phyloP scores from a whole-genome alignment of 2,888 invertebrate species.

The Plagodis pulveraria region DNA sequence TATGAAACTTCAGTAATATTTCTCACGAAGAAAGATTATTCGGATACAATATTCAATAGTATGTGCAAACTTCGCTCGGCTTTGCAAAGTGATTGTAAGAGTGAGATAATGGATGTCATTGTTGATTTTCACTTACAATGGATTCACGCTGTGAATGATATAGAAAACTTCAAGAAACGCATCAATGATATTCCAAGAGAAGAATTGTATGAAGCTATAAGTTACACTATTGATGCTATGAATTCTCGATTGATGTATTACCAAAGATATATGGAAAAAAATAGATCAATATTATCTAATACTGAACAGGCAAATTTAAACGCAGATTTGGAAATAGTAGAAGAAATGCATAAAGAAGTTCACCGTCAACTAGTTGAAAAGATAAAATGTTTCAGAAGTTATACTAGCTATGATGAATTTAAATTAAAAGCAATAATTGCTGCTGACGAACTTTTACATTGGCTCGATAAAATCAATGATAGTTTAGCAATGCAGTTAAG shows the following conservation, averaged over 20 bases:
- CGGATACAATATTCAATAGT: conserved; percentile 63
- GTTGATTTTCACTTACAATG: conserved; percentile 74
- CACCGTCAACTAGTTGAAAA: conserved; percentile 54
- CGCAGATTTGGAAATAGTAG: conserved; percentile 72
- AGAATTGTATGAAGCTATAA: conserved; percentile 60
- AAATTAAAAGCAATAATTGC: conserved; percentile 49
- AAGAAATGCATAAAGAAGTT: conserved; percentile 73
- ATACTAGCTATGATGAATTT: conserved; percentile 54
- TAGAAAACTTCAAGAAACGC: conserved; percentile 59
- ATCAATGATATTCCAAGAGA: conserved; percentile 52
- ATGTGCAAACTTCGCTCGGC: conserved; percentile 61
- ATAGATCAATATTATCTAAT: conserved; percentile 51
- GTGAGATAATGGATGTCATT: conserved; percentile 57
- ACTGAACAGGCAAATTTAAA: conserved; percentile 53
- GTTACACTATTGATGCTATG: conserved; percentile 67
- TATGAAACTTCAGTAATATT: conserved; percentile 73
- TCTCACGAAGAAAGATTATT: conserved; percentile 67
- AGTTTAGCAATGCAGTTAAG: conserved; percentile 57
- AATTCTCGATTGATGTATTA: conserved; percentile 63
- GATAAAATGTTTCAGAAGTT: conserved; percentile 60
- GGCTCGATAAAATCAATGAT: conserved; percentile 73
- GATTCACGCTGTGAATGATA: conserved; percentile 65
- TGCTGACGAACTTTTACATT: conserved; percentile 62
- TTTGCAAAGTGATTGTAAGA: conserved; percentile 48
- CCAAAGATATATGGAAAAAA: conserved; percentile 61